Percentiles rank a stretch among this genome's conserved stretches.
phyloP scores from a whole-genome alignment of 2,888 invertebrate genomes.

The Erannis defoliaria region DNA sequence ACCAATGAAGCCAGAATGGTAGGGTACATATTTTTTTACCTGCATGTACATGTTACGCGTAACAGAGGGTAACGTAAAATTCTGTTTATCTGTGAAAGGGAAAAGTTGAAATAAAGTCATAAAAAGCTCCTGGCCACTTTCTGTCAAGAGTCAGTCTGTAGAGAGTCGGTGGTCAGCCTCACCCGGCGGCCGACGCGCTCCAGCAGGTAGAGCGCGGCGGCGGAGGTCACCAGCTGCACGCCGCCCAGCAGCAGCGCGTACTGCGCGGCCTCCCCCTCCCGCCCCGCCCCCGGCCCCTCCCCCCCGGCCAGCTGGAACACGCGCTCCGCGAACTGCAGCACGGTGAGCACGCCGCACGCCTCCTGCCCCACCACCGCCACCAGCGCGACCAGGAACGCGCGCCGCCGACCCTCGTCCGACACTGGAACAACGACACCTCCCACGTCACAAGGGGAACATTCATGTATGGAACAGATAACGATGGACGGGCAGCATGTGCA shows the following conservation, averaged over 20 bases:
- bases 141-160: no score
- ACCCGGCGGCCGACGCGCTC: conserved; percentile 71
- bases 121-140: no score
- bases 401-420: conserved; percentile 57
- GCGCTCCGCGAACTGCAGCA: conserved; percentile 75
- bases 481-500: no score
- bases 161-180: no score
- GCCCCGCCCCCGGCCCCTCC: not conserved
- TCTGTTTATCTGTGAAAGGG: no score
- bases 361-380: conserved; percentile 71
- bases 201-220: conserved; percentile 62
- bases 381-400: conserved; percentile 61
- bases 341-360: conserved; percentile 68
- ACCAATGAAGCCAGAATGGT: no score
- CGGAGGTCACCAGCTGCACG: conserved; percentile 64
- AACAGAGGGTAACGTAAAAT: no score
- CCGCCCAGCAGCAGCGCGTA: conserved; percentile 63
- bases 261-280: conserved; percentile 41
- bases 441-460: not conserved
- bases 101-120: no score
- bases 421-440: conserved; percentile 50
- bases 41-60: no score
- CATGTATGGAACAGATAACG: not conserved
- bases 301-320: conserved; percentile 63
- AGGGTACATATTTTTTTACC: no score